phyloP scores from a whole-genome alignment of 2,888 invertebrate species.

The Cryptocephalus primarius region DNA sequence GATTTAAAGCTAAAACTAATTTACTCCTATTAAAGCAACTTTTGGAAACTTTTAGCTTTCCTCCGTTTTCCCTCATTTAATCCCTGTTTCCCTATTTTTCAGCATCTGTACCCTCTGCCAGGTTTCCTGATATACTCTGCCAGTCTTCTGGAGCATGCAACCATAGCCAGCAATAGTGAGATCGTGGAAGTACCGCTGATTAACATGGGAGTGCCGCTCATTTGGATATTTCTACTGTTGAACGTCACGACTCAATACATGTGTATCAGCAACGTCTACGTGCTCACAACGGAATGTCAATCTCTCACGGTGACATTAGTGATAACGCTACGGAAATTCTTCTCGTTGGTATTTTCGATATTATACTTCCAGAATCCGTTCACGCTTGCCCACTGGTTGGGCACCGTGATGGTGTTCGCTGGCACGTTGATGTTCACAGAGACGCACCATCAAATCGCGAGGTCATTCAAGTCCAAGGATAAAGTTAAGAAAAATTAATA shows the following conservation, averaged over 20 bases:
- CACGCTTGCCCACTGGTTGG: conserved; percentile 82
- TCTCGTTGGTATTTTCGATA: conserved; percentile 91
- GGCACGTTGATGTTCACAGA: conserved; percentile 57
- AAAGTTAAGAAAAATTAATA: too few relatives aligned
- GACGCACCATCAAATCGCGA: conserved; percentile 9
- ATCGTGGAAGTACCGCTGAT: conserved; percentile 46
- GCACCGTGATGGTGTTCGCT: conserved; percentile 78
- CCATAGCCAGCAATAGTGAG: conserved; percentile 58
- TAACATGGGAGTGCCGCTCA: conserved; percentile 55
- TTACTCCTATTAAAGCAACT: too few relatives aligned
- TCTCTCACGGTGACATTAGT: conserved; percentile 93
- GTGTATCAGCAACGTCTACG: conserved; percentile 92
- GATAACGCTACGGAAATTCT: conserved; percentile 90
- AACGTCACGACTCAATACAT: conserved; percentile 85
- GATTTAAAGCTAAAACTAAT: too few relatives aligned
- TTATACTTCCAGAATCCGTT: conserved; percentile 91
- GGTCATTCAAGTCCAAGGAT: too few relatives aligned
- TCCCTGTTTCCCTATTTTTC: conserved; percentile 24
- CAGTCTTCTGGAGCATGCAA: conserved; percentile 68
- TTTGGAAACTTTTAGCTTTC: too few relatives aligned
- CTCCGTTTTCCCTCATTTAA: neutral
- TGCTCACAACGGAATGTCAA: conserved; percentile 85
- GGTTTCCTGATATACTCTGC: conserved; percentile 70
- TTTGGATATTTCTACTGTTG: conserved; percentile 66
- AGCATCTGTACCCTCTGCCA: conserved; percentile 84